These are phyloP conservation scores for Trematomus loennbergii DNA, from an alignment of 2,113 vertebrate species.

Conservation along the genomic window DNA sequence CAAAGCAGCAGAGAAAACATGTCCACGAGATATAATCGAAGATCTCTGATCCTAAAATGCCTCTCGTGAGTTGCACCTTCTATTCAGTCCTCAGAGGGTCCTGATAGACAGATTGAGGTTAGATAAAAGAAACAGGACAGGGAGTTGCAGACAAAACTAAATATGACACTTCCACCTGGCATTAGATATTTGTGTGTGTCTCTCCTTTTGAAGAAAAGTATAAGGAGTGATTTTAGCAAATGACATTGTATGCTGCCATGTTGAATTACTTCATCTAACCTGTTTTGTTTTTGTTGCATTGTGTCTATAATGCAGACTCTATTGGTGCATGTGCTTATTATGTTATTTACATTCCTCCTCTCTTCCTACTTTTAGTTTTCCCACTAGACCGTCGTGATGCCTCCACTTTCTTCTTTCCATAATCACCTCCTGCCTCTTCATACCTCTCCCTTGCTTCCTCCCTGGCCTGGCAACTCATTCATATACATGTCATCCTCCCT, in stretches of 20 bases:
- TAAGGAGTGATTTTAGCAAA: not conserved
- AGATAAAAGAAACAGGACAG: too few species aligned
- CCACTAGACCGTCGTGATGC: slow-evolving; percentile 9
- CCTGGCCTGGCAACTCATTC: slow-evolving; percentile 46
- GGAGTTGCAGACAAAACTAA: too few species aligned
- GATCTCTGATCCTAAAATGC: too few species aligned
- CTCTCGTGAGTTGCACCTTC: too few species aligned
- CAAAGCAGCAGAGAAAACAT: not conserved
- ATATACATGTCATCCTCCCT: slow-evolving; percentile 60
- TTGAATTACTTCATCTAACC: slow-evolving; percentile 4
- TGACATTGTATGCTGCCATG: not conserved
- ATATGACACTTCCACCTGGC: too few species aligned
- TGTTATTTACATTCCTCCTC: slow-evolving; percentile 19
- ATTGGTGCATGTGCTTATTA: not conserved
- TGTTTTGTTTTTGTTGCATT: not conserved
- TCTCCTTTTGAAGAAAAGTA: too few species aligned
- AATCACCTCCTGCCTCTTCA: slow-evolving; percentile 9
- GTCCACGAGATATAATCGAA: not conserved
- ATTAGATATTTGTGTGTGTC: too few species aligned
- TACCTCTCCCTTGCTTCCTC: slow-evolving; percentile 13
- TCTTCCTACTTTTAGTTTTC: not conserved
- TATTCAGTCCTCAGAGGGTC: too few species aligned
- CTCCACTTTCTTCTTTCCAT: not conserved
- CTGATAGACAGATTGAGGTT: too few species aligned
- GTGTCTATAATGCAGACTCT: slow-evolving; percentile 8